phyloP scores from a whole-genome alignment of 2,888 invertebrate genomes.

The Marronus borbonicus region DNA sequence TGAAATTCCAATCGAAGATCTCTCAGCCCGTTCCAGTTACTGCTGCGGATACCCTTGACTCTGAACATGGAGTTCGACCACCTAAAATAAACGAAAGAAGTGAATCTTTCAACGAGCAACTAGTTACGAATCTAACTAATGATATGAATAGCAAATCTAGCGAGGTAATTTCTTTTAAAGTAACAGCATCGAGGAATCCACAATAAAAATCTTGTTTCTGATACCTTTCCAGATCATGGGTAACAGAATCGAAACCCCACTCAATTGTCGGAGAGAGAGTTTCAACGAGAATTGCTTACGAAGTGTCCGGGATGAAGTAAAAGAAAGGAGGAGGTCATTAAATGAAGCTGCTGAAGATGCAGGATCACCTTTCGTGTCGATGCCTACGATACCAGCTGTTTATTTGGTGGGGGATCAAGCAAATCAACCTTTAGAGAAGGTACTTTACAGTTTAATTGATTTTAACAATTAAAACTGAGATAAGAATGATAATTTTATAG shows the following conservation, averaged over 20 bases:
- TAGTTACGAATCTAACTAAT: constrained; percentile 61
- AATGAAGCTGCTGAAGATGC: constrained; percentile 65
- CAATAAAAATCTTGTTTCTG: neutral
- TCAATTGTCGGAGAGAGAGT: constrained; percentile 66
- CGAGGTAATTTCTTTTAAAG: constrained; percentile 50
- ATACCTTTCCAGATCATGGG: constrained; percentile 38
- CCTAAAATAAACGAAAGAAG: constrained; percentile 67
- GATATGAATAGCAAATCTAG: constrained; percentile 57
- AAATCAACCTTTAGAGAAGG: constrained; percentile 78
- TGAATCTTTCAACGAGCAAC: constrained; percentile 68
- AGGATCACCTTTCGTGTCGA: constrained; percentile 71
- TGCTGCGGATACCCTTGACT: neutral
- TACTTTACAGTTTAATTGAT: constrained; percentile 58
- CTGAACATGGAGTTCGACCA: constrained; percentile 51
- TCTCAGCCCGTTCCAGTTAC: constrained; percentile 17
- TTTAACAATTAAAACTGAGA: too few relatives aligned
- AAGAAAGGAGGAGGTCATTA: constrained; percentile 63
- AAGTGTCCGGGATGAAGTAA: constrained; percentile 62
- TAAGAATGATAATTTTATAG: constrained; percentile 60
- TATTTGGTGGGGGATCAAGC: constrained; percentile 71
- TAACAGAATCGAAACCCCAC: constrained; percentile 57
- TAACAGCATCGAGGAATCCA: too few relatives aligned
- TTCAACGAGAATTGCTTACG: constrained; percentile 69
- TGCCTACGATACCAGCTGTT: constrained; percentile 73
- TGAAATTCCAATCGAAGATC: constrained; percentile 71